Conservation (phyloP, 1,140 invertebrate genomes). For the Temnothorax curvispinosus region DNA sequence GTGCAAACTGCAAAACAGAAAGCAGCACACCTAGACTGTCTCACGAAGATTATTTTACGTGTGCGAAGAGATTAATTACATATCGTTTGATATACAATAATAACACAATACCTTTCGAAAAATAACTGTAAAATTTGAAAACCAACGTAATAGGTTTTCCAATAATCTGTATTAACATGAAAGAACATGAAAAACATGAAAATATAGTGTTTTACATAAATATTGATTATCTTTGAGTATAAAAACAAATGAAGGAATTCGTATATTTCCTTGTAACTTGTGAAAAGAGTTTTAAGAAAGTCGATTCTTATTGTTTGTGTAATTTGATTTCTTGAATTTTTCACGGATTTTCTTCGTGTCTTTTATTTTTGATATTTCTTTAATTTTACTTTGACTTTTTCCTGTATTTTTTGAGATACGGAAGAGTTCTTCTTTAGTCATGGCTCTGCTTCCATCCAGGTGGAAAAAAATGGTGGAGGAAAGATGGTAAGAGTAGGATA, state of each 20-base stretch:
- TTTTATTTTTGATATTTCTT: not conserved
- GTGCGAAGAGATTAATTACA: not conserved
- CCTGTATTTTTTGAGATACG: constrained; percentile 16
- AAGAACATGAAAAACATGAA: not conserved
- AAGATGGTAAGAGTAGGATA: not conserved
- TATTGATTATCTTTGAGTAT: not conserved
- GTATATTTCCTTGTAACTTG: not conserved
- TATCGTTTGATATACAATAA: not conserved
- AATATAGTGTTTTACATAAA: not conserved
- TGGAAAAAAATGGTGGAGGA: constrained; percentile 41
- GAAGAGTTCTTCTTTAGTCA: constrained; percentile 32
- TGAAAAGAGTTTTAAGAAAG: not conserved
- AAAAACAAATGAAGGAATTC: not conserved
- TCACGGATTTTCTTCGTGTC: not conserved
- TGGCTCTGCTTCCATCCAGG: constrained; percentile 20
- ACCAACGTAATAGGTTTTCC: not conserved
- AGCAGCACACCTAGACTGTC: not conserved
- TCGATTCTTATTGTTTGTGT: not conserved
- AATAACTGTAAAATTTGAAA: not conserved
- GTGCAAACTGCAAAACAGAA: constrained; percentile 8
- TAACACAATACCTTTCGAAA: not conserved
- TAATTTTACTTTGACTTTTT: constrained; percentile 4
- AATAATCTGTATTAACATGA: not conserved
- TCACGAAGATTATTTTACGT: not conserved
- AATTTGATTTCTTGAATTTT: constrained; percentile 4